Evolutionary conservation across 1,140 invertebrate species (phyloP).

Genomic region (Mactra quadrangularis): DNA sequence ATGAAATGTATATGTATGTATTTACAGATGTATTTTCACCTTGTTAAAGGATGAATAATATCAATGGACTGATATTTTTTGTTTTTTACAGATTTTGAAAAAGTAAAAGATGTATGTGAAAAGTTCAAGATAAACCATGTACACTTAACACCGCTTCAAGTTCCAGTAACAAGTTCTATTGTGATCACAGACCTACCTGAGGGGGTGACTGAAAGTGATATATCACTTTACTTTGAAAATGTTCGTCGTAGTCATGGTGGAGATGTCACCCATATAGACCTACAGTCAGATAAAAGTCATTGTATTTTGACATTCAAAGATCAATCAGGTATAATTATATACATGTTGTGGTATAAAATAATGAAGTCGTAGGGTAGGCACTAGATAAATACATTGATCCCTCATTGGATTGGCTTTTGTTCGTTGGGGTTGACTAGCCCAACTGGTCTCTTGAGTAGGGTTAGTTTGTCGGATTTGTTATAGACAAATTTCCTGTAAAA

Average conservation of each 20-base stretch:
- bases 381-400: too few relatives aligned
- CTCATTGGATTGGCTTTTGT: too few relatives aligned
- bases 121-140: background rate
- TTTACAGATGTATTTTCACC: too few relatives aligned
- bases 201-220: conserved; percentile 2
- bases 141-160: background rate
- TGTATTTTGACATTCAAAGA: conserved; percentile 36
- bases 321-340: background rate
- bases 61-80: too few relatives aligned
- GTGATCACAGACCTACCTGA: conserved; percentile 16
- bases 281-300: conserved; percentile 11
- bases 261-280: background rate
- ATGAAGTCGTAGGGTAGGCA: too few relatives aligned
- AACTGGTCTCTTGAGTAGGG: too few relatives aligned
- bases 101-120: conserved; percentile 12
- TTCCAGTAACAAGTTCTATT: conserved; percentile 16
- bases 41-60: too few relatives aligned
- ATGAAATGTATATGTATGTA: too few relatives aligned
- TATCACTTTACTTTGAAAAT: conserved; percentile 46
- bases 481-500: too few relatives aligned
- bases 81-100: conserved; percentile 23
- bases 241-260: conserved; percentile 18
- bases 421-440: too few relatives aligned
- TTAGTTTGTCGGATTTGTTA: too few relatives aligned
- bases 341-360: too few relatives aligned